Evolutionary conservation across 2,113 vertebrate genomes (phyloP), one percentile per base, ranked within the genome.

Genomic region (Platanista minor): DNA sequence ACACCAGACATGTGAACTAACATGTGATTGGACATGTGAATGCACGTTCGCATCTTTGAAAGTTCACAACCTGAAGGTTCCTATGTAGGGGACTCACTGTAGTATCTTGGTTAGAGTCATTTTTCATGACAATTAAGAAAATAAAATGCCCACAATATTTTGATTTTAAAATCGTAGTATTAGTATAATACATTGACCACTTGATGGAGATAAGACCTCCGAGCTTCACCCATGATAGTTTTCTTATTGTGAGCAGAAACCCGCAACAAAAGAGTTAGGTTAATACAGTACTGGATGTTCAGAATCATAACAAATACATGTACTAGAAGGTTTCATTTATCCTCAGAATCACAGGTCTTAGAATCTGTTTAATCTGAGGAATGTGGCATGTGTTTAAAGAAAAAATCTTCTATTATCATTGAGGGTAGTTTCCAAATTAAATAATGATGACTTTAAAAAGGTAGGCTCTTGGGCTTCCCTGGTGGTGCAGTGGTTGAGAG

Each of bases 201-300:
- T 98, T 98, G 98, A 83, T 98, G 98, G 98, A 98, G 98, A 98
- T 97, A 98, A 94, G 92, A 62, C 62, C 95, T 98, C 85, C 98
- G 91, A 23, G 14, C 94, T 77, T 52, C 54, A 54, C 77, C 69
- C 39, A 69, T 3, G 54, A 43, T 78, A 8, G n/a, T 64, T 97
- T 95, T 96, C 88, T 95, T 59, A 59, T 8, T 82, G 66, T 0
- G 96, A 97, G 92, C 87, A 95, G 97, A 98, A 94, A 94, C 95
- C 87, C 57, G 77, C 33, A 90, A 91, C 77, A 81, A 90, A 93
- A 72, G 66, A 54, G 61, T 97, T 46, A 72, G 31, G 54, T 78
- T 97, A 97, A 97, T 95, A 87, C 88, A 90, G 49, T 91, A 72
- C 67, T 97, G 90, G 93, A 94, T 88, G 54, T 95, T 98, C 89